A percentile compares a stretch with the other conserved stretches of the same genome.
Conservation (phyloP, 2,797 vertebrate genomes). For the Alectoris magna region DNA sequence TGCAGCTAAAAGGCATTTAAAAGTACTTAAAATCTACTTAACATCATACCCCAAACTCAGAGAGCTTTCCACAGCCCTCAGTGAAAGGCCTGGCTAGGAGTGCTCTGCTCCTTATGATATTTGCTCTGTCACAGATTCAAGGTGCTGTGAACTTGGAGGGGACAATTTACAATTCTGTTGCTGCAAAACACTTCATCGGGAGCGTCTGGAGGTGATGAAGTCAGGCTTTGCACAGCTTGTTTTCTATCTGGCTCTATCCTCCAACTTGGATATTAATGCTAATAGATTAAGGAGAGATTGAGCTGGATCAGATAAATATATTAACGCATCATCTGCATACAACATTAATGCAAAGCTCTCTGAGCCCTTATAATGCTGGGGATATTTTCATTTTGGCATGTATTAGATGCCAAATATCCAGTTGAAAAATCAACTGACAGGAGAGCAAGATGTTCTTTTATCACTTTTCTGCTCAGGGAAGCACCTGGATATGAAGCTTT, state of each 20-base stretch:
- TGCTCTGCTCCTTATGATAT: neutral
- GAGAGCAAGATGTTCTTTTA: neutral
- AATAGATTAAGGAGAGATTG: constrained; percentile 53
- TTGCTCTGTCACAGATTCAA: neutral
- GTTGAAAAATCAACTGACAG: constrained; percentile 2
- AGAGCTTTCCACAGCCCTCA: neutral
- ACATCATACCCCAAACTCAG: neutral
- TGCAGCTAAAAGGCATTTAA: neutral
- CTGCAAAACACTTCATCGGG: neutral
- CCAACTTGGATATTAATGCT: neutral
- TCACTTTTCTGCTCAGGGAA: neutral
- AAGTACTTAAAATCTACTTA: neutral
- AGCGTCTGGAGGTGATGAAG: neutral
- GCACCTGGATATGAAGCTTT: neutral
- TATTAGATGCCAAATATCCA: constrained; percentile 16
- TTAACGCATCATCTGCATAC: constrained; percentile 40
- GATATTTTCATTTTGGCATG: constrained; percentile 21
- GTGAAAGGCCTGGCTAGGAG: neutral
- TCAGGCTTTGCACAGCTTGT: neutral
- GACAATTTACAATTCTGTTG: neutral
- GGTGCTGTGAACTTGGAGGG: neutral
- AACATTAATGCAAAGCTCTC: constrained; percentile 52
- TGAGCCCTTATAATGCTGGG: constrained; percentile 12
- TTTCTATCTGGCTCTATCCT: neutral
- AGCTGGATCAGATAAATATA: constrained; percentile 62